phyloP scores from a whole-genome alignment of 1,140 invertebrate genomes.

The Pseudoatta argentina region DNA sequence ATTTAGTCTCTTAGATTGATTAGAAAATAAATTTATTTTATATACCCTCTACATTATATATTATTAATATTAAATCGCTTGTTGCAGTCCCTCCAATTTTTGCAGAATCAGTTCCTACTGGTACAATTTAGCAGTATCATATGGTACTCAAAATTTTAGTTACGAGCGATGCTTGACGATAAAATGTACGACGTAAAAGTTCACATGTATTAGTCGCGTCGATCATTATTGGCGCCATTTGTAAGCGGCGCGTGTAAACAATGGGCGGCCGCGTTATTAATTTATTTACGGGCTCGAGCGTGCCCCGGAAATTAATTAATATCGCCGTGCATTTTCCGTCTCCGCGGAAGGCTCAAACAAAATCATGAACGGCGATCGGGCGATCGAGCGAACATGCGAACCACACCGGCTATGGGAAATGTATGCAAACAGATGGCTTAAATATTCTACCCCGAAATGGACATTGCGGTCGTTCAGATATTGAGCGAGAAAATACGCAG shows the following conservation, averaged over 20 bases:
- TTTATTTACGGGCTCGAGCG: conserved; percentile 67
- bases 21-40: neutral
- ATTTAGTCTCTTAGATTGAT: neutral
- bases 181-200: conserved; percentile 43
- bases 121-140: conserved; percentile 9
- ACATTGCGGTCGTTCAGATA: conserved; percentile 39
- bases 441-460: conserved; percentile 58
- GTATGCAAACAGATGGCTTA: conserved; percentile 68
- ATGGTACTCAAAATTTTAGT: conserved; percentile 20
- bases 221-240: conserved; percentile 69
- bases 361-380: conserved; percentile 66
- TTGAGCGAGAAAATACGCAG: conserved; percentile 39
- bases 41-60: neutral
- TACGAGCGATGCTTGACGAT: conserved; percentile 25
- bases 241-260: conserved; percentile 69
- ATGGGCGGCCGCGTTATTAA: conserved; percentile 69
- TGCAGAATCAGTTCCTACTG: neutral
- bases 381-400: conserved; percentile 36
- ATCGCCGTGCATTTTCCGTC: conserved; percentile 65
- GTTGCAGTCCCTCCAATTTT: neutral
- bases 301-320: conserved; percentile 69
- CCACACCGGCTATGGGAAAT: conserved; percentile 37
- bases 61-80: conserved; percentile 6
- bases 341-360: conserved; percentile 67
- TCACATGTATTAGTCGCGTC: conserved; percentile 50